phyloP scores from a whole-genome alignment of 2,113 vertebrate genomes.

The Epinephelus lanceolatus region DNA sequence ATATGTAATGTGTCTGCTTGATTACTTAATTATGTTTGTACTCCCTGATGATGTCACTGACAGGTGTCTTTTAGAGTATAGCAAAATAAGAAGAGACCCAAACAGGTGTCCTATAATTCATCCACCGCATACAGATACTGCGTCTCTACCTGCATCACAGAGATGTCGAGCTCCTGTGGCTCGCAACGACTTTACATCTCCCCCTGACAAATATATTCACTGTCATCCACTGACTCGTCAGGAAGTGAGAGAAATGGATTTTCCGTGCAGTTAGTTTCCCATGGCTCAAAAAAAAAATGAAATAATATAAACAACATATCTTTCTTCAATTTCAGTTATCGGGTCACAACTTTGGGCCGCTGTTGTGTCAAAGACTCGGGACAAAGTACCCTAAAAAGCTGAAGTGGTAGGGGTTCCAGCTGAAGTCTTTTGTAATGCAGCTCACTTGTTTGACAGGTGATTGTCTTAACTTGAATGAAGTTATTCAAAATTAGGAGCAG shows the following conservation, averaged over 20 bases:
- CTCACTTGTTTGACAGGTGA: background rate
- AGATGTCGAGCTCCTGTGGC: constrained; percentile 43
- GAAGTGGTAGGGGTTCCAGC: background rate
- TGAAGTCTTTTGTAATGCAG: background rate
- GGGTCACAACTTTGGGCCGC: background rate
- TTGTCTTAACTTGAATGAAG: background rate
- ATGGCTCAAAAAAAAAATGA: constrained; percentile 1
- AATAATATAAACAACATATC: background rate
- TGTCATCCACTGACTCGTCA: constrained; percentile 51
- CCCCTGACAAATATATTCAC: constrained; percentile 55
- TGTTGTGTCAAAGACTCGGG: background rate
- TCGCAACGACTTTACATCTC: constrained; percentile 41
- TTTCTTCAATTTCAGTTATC: constrained; percentile 18
- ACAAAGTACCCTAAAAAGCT: background rate
- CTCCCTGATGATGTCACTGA: constrained; percentile 69
- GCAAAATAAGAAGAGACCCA: constrained; percentile 8
- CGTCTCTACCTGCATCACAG: constrained; percentile 23
- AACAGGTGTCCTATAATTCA: constrained; percentile 45
- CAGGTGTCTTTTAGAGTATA: constrained; percentile 65
- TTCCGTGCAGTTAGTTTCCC: constrained; percentile 36
- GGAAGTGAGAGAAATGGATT: constrained; percentile 54
- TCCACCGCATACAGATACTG: background rate
- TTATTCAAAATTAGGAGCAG: background rate
- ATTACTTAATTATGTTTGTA: constrained; percentile 80
- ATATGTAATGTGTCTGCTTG: constrained; percentile 79